Conservation (phyloP, 2,113 vertebrate species). For the Bucco capensis region DNA sequence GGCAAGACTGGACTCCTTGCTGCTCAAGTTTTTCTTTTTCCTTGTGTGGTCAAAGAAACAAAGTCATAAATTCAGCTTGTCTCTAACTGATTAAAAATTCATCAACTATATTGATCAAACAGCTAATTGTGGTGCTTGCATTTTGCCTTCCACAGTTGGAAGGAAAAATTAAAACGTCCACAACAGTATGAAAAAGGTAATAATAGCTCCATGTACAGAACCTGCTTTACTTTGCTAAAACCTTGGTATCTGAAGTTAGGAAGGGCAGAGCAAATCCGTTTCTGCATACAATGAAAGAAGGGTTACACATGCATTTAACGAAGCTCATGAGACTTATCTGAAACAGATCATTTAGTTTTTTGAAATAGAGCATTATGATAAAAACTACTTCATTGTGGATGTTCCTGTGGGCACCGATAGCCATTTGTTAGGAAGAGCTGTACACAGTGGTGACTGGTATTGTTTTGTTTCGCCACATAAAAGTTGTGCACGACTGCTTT, state of each 20-base stretch:
- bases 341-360: not conserved
- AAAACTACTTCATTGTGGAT: not conserved
- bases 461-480: constrained; percentile 7
- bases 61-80: constrained; percentile 1
- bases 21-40: not conserved
- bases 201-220: not conserved
- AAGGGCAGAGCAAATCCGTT: not conserved
- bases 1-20: not conserved
- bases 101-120: constrained; percentile 5
- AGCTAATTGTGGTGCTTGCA: not conserved
- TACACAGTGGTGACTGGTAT: not conserved
- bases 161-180: not conserved
- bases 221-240: not conserved
- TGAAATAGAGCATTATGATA: not conserved
- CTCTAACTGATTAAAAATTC: constrained; percentile 41
- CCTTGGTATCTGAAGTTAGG: not conserved
- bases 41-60: not conserved
- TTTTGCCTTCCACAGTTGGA: not conserved
- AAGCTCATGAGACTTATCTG: not conserved
- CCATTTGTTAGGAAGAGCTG: not conserved
- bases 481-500: constrained; percentile 23
- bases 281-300: not conserved
- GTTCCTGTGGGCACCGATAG: not conserved
- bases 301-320: not conserved
- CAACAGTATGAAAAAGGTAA: not conserved